These are phyloP conservation scores for Leptinotarsa tumamoca DNA, from an alignment of 2,888 invertebrate species.

Conservation along the genomic window DNA sequence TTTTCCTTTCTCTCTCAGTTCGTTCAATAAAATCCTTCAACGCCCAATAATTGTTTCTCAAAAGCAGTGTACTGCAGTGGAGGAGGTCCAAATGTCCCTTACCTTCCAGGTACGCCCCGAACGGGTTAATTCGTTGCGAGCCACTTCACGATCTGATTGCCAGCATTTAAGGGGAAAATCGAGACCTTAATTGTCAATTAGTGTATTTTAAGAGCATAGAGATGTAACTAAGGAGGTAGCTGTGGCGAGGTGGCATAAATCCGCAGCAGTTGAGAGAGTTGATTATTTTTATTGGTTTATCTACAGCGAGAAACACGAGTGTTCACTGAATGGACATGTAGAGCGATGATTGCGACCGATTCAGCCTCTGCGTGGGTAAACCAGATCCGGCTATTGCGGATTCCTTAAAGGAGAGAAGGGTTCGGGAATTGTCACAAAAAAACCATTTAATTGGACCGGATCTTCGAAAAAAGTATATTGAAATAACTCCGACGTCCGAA, in stretches of 20 bases:
- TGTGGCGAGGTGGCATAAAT: constrained; percentile 60
- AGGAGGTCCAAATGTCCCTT: neutral
- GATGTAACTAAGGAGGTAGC: constrained; percentile 55
- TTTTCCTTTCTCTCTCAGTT: too few species aligned
- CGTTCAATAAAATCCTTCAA: too few species aligned
- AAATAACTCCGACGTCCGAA: neutral
- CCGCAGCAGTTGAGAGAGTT: constrained; percentile 56
- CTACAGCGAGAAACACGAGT: constrained; percentile 61
- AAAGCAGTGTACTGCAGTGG: neutral
- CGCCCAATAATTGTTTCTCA: neutral
- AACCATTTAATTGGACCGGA: constrained; percentile 11
- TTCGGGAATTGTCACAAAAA: constrained; percentile 16
- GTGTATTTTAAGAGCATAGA: constrained; percentile 58
- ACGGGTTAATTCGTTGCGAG: constrained; percentile 25
- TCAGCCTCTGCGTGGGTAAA: constrained; percentile 56
- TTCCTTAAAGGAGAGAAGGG: constrained; percentile 14
- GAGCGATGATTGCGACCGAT: constrained; percentile 60
- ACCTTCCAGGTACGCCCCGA: neutral
- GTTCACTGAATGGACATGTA: constrained; percentile 64
- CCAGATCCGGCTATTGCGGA: constrained; percentile 47
- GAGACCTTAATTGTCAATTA: constrained; percentile 57
- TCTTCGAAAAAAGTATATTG: constrained; percentile 4
- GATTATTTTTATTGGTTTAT: constrained; percentile 62
- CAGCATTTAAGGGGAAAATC: constrained; percentile 44
- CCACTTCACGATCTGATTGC: constrained; percentile 31